Evolutionary conservation across 2,113 vertebrate species (phyloP), one percentile per base, ranked within the genome.

Genomic region (Takifugu bimaculatus): DNA sequence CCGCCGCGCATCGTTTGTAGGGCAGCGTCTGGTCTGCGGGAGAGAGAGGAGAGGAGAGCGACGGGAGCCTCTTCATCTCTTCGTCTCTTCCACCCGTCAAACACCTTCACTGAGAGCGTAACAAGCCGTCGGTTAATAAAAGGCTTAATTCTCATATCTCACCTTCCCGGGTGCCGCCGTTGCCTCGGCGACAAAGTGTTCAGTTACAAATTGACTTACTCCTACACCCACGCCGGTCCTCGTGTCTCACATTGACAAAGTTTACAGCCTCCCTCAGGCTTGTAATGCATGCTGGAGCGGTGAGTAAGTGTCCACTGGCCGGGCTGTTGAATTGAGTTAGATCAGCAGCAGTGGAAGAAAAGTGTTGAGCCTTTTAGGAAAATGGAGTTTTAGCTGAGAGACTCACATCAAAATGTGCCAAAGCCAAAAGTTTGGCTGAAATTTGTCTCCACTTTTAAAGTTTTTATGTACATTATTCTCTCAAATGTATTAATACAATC

Each of bases 1-100:
- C 74, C 35, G 56, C 47, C 25, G 63, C 58, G 68, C 75, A 64
- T 74, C 74, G 39, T 79, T 75, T 73, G 67, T 70, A 55, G 43
- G 53, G 44, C 70, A 67, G 60, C n/a, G 60, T 74, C 56, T 56
- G 53, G 44, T 12, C 48, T 54, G 55, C 27, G 50, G 47, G 52
- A 55, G 53, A 29, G 32, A 43, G 51, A 15, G 44, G 59, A 58
- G 61, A 43, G 20, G 44, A 64, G 49, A 64, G 44, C n/a, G 9
- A 61, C 57, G 57, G 60, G 42, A 57, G 57, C 62, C 42, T 43
- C 42, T 43, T 2, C 42, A 1, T 13, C 42, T 2, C 42, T 43
- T 2, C 13, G 6, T 2, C 13, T 12, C 12, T 43, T 43, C 42
- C 42, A 5, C 42, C 42, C 12, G 42, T 47, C 72, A 71, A 80